Base-by-base conservation (phyloP, 2,113 vertebrate species). In the Ammodytes marinus region DNA sequence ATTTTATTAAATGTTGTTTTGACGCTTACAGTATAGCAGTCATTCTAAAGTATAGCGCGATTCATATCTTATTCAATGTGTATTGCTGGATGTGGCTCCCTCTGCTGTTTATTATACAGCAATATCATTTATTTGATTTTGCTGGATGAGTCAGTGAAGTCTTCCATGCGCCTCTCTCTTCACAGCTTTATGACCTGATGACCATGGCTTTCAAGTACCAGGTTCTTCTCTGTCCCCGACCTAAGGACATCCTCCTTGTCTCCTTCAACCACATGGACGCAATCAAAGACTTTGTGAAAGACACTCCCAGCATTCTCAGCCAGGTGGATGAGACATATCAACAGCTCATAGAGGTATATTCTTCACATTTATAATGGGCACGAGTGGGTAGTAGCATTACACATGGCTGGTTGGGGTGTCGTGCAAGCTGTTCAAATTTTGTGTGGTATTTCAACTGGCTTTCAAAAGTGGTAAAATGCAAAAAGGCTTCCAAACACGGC, bases 161-260 rank as follows among this genome's bases (percentile, higher is more conserved):
- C 14, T n/a, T 49, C 8, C 12, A 19, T 49, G 11, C 54, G 37
- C 67, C 54, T 82, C 57, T n/a, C 8, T 52, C 8, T 90, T 79
- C 83, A 47, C 95, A 99, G 98, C 97, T 99, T 1, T 99, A 99
- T 37, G 98, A 99, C 88, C 94, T 99, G 84, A 99, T 99, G 98
- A 99, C 98, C 0, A 99, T 99, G 98, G 98, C 98, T 68, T 99
- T 99, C 94, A 99, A 99, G 89, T 99, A 99, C 89, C 98, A 99
- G 94, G 97, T 99, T 42, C 92, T 99, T 66, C 94, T 99, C 59
- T 99, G 98, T 81, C 96, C 97, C 57, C 95, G 97, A 5, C 97
- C 98, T 57, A 99, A 95, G 84, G 98, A 99, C 90, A 92, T 99
- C 19, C 93, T 99, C 68, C 96, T 99, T 13, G 95, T 99, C 85